Conservation (phyloP, 2,113 vertebrate species). For the Plectropomus leopardus region DNA sequence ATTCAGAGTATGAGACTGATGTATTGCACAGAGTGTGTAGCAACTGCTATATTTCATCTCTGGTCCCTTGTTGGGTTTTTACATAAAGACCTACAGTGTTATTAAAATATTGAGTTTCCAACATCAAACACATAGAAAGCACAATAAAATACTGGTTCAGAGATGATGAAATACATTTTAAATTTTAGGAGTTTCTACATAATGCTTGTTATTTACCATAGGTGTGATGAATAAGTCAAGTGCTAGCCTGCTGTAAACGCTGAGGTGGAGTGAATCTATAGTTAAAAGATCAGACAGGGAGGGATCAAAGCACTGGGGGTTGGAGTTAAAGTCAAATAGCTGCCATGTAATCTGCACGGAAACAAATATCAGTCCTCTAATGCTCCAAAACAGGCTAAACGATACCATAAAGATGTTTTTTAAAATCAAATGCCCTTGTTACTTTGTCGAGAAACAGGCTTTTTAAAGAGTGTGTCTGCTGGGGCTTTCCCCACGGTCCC, state of each 20-base stretch:
- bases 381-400: slow-evolving; percentile 39
- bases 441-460: slow-evolving; percentile 14
- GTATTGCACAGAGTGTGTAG: too few species aligned
- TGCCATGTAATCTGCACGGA: slow-evolving; percentile 60
- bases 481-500: slow-evolving; percentile 37
- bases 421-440: slow-evolving; percentile 3
- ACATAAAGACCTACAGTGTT: too few species aligned
- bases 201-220: slow-evolving; percentile 39
- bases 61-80: too few species aligned
- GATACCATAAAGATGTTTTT: slow-evolving; percentile 15
- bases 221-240: slow-evolving; percentile 36
- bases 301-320: slow-evolving; percentile 72
- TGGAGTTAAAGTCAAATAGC: slow-evolving; percentile 57
- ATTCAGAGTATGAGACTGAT: too few species aligned
- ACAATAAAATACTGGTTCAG: too few species aligned
- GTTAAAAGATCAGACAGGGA: slow-evolving; percentile 73
- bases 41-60: too few species aligned
- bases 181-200: slow-evolving; percentile 42
- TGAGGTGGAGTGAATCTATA: slow-evolving; percentile 54
- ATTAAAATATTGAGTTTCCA: too few species aligned
- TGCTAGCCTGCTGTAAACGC: slow-evolving; percentile 46
- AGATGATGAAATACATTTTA: slow-evolving; percentile 30
- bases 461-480: slow-evolving; percentile 50
- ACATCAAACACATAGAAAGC: too few species aligned
- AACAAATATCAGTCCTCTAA: slow-evolving; percentile 36